These are phyloP conservation scores for Lasioglossum pauxillum DNA, from an alignment of 2,888 invertebrate genomes.

Conservation along the genomic window DNA sequence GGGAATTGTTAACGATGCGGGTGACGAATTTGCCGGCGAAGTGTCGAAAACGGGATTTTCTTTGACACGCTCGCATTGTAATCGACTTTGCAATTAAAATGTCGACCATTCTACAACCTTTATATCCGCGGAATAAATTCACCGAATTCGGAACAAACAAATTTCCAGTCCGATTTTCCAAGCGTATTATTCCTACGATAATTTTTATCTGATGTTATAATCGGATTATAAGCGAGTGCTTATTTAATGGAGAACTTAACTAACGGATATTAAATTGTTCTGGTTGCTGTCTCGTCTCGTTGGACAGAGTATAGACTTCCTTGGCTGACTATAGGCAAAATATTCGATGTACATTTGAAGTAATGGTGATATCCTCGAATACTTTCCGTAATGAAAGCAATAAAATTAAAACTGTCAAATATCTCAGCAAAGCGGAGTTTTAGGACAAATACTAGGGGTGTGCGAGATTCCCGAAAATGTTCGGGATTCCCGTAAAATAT, in stretches of 20 bases:
- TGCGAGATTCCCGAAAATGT: no score
- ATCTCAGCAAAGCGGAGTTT: no score
- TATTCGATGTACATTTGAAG: no score
- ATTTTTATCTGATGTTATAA: not conserved
- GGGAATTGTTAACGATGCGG: slow-evolving; percentile 20
- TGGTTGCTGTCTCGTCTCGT: not conserved
- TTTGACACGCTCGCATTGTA: not conserved
- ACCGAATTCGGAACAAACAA: not conserved
- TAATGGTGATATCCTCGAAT: no score
- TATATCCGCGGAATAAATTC: not conserved
- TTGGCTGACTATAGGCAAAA: not conserved
- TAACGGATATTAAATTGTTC: not conserved
- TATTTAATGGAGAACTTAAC: not conserved
- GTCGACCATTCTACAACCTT: not conserved
- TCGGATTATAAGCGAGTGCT: not conserved
- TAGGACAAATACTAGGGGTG: no score
- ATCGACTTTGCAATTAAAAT: not conserved
- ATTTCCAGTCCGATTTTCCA: not conserved
- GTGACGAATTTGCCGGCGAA: not conserved
- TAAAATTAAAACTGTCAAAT: no score
- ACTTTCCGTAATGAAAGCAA: no score
- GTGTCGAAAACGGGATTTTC: not conserved
- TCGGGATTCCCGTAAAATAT: no score
- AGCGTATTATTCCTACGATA: not conserved
- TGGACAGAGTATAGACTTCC: not conserved